A percentile compares a stretch with the other conserved stretches of the same genome.
Conservation (phyloP, 2,113 vertebrate species). For the Leiothrix lutea region DNA sequence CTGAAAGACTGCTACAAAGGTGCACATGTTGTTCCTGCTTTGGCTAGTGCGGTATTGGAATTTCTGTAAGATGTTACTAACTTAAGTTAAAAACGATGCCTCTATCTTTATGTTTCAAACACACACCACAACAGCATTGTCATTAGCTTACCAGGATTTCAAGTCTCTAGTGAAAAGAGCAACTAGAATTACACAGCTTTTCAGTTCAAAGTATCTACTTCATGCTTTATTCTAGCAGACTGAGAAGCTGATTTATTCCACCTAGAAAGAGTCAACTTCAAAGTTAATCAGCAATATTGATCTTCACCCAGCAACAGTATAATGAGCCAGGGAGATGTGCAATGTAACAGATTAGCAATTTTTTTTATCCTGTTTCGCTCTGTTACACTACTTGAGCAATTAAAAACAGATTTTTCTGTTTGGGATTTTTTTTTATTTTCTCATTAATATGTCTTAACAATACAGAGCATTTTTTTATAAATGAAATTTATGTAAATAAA, state of each 20-base stretch:
- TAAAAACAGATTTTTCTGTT: neutral
- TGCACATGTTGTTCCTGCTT: neutral
- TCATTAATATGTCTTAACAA: neutral
- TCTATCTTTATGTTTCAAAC: neutral
- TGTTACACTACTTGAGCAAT: neutral
- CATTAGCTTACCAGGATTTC: neutral
- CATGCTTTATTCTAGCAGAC: neutral
- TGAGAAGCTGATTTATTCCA: neutral
- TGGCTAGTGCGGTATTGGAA: neutral
- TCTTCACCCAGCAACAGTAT: neutral
- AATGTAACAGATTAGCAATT: neutral
- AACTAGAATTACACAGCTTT: neutral
- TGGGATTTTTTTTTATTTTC: neutral
- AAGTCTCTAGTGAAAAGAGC: neutral
- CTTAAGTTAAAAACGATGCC: neutral
- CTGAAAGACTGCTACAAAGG: neutral
- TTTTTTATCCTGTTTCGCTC: neutral
- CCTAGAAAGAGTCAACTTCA: neutral
- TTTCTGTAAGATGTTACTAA: neutral
- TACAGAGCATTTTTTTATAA: neutral
- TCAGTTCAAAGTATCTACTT: neutral
- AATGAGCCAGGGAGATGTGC: neutral
- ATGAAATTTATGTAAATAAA: neutral
- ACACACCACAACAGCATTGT: neutral
- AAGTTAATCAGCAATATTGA: constrained; percentile 8